A percentile compares a stretch with the other conserved stretches of the same genome.
Evolutionary conservation across 2,888 invertebrate genomes (phyloP).

Genomic region (Agrochola macilenta): DNA sequence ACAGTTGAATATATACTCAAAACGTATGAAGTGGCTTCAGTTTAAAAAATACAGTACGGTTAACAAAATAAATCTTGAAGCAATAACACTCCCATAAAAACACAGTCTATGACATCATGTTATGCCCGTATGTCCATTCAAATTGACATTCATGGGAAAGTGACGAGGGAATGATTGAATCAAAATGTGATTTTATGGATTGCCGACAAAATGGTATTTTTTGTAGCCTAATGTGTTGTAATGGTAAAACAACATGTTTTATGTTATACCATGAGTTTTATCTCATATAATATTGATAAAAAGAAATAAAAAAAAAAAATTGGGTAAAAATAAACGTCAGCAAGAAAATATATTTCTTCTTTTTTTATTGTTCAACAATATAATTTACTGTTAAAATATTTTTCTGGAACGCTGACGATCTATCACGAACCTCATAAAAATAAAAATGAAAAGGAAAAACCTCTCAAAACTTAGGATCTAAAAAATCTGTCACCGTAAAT

Average conservation of each 20-base stretch:
- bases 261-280: not conserved
- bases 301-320: not conserved
- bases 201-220: conserved; percentile 41
- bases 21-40: not conserved
- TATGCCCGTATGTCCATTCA: conserved; percentile 30
- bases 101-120: conserved; percentile 10
- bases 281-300: too few relatives aligned
- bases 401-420: not conserved
- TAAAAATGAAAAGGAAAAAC: conserved; percentile 11
- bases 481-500: conserved; percentile 52
- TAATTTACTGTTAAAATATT: not conserved
- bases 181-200: conserved; percentile 46
- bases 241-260: not conserved
- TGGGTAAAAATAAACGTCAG: not conserved
- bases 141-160: conserved; percentile 42
- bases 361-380: not conserved
- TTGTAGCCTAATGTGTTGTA: not conserved
- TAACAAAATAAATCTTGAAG: conserved; percentile 16
- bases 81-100: conserved; percentile 9
- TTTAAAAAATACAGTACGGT: not conserved
- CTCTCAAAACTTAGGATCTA: conserved; percentile 37
- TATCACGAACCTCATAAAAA: conserved; percentile 19
- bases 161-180: conserved; percentile 44
- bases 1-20: not conserved
- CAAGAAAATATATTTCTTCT: not conserved